Evolutionary conservation across 2,888 invertebrate species (phyloP), one percentile per base, ranked within the genome.

Genomic region (Mongoloraphidia duomilia): DNA sequence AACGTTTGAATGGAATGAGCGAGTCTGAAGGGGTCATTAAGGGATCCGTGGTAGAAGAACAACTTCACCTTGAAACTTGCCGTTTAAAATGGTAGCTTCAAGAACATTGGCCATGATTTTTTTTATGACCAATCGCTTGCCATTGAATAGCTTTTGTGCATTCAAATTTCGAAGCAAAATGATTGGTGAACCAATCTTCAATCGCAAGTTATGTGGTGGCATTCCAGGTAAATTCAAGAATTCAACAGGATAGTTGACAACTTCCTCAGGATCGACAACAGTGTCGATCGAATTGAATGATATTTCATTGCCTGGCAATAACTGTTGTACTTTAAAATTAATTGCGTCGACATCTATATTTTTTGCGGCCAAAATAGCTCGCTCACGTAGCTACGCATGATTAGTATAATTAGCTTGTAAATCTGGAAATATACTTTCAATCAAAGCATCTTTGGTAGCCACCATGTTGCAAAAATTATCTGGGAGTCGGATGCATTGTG

Each of bases 31-130:
- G 58, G 45, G 63, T 62, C 55, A 62, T 59, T 44, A n/a, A n/a
- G 62, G 61, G 43, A 63, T 62, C 26, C 59, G 55, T 53, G 60
- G 59, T 34, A 62, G 47, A 8, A 59, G 54, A n/a, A 60, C 58
- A 50, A 55, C 47, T 53, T 59, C 54, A 33, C 55, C 55, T 55
- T 52, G 43, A 47, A 53, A 54, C 43, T 52, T 54, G 5, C 57
- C 58, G 46, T 36, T 58, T 34, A 60, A 53, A 52, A 60, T 59
- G 39, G 55, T 61, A 3, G 58, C 60, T 54, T 61, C 55, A 35
- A 60, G 55, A 35, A 61, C 43, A 49, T 63, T 60, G 47, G 44
- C 47, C 54, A 55, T 57, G 34, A 63, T 49, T 44, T 56, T 58
- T 52, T 57, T 57, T 11, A 56, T 49, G 38, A 45, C 47, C 39